Percentiles rank a stretch among this genome's conserved stretches.
Evolutionary conservation across 2,113 vertebrate genomes (phyloP).

Genomic region (Albula glossodonta): DNA sequence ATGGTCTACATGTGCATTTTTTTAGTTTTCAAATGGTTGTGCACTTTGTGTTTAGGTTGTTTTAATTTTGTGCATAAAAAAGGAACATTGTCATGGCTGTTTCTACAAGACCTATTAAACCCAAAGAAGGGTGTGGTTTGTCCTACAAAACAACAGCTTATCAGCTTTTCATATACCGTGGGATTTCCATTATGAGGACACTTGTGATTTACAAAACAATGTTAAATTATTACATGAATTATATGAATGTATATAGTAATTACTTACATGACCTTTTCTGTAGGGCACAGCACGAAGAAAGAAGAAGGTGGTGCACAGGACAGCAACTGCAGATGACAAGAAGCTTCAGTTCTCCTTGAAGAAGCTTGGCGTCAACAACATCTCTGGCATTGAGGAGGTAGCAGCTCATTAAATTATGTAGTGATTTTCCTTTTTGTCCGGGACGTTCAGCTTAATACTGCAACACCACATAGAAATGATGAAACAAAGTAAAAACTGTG

Average conservation of each 20-base stretch:
- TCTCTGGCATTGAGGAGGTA: constrained; percentile 98
- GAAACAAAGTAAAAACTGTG: background rate
- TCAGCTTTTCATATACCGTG: too few relatives aligned
- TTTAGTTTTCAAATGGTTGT: too few relatives aligned
- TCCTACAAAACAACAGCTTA: background rate
- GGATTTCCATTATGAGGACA: too few relatives aligned
- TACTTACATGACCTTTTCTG: background rate
- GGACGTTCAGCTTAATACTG: background rate
- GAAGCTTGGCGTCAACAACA: constrained; percentile 96
- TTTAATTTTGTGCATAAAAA: too few relatives aligned
- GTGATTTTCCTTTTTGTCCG: background rate
- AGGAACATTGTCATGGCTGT: too few relatives aligned
- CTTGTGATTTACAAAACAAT: too few relatives aligned
- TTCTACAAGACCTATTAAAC: too few relatives aligned
- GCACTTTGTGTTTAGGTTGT: too few relatives aligned
- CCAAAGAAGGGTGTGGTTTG: background rate
- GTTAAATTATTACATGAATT: too few relatives aligned
- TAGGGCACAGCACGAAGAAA: constrained; percentile 97
- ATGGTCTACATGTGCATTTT: background rate
- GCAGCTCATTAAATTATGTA: background rate
- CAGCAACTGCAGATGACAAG: constrained; percentile 96
- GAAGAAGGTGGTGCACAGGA: constrained; percentile 99
- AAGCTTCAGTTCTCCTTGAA: constrained; percentile 98
- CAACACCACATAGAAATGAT: background rate
- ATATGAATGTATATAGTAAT: too few relatives aligned